Evolutionary conservation across 2,113 vertebrate genomes (phyloP).

Genomic region (Grallaria varia): DNA sequence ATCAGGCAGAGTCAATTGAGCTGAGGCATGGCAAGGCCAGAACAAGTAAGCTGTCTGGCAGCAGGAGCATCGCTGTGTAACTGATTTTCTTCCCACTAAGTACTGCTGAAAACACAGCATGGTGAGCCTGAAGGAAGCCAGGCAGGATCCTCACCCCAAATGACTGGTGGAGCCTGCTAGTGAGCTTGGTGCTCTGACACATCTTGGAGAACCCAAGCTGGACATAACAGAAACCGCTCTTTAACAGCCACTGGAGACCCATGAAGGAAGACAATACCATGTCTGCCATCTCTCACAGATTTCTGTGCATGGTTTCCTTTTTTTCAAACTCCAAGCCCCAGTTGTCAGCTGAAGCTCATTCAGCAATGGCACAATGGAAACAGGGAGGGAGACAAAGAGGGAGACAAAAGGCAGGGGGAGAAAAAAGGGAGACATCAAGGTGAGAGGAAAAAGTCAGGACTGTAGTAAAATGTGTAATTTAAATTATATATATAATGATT

Average conservation of each 20-base stretch:
- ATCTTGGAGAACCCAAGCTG: background rate
- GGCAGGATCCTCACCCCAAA: background rate
- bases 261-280: background rate
- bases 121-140: background rate
- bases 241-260: background rate
- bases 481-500: background rate
- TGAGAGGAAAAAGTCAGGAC: background rate
- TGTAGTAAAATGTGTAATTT: background rate
- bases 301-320: background rate
- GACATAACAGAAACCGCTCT: background rate
- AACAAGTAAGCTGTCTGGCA: background rate
- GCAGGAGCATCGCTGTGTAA: background rate
- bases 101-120: background rate
- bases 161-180: background rate
- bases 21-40: background rate
- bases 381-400: background rate
- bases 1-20: background rate
- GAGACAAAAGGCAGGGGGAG: background rate
- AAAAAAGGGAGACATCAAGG: background rate
- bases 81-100: background rate
- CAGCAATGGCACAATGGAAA: background rate
- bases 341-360: background rate
- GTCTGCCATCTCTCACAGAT: background rate
- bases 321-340: background rate
- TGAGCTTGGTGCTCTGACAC: background rate